A percentile compares a stretch with the other conserved stretches of the same genome.
These are phyloP conservation scores for Turritopsis rubra DNA, from an alignment of 30 jellyfish, hydroid and myxozoan genomes.

Conservation along the genomic window DNA sequence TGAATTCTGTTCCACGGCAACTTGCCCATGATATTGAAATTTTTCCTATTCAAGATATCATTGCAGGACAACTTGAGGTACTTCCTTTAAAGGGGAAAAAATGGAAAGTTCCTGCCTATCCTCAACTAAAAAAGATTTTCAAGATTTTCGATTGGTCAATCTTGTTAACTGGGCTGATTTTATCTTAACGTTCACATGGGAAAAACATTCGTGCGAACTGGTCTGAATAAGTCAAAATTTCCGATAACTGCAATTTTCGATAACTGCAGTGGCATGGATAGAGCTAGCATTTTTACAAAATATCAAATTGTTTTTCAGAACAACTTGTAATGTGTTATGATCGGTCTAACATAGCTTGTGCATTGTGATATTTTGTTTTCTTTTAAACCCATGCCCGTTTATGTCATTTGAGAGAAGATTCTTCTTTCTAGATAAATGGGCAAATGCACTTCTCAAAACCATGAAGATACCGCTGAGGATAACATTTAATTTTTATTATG, in stretches of 20 bases:
- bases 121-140: neutral
- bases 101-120: neutral
- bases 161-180: too few species aligned
- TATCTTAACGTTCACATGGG: too few species aligned
- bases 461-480: neutral
- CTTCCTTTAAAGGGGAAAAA: neutral
- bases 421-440: neutral
- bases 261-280: neutral
- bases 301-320: neutral
- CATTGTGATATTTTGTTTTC: neutral
- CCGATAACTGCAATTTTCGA: too few species aligned
- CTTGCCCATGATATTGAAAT: neutral
- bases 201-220: too few species aligned
- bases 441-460: neutral
- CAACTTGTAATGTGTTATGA: neutral
- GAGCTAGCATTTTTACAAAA: neutral
- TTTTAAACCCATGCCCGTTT: neutral
- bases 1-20: neutral
- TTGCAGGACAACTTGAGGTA: conserved; percentile 2
- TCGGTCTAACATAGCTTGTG: neutral
- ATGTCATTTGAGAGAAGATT: neutral
- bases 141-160: too few species aligned
- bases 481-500: neutral
- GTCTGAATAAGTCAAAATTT: too few species aligned
- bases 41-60: neutral